phyloP scores from a whole-genome alignment of 2,113 vertebrate species.

The Pipra filicauda region DNA sequence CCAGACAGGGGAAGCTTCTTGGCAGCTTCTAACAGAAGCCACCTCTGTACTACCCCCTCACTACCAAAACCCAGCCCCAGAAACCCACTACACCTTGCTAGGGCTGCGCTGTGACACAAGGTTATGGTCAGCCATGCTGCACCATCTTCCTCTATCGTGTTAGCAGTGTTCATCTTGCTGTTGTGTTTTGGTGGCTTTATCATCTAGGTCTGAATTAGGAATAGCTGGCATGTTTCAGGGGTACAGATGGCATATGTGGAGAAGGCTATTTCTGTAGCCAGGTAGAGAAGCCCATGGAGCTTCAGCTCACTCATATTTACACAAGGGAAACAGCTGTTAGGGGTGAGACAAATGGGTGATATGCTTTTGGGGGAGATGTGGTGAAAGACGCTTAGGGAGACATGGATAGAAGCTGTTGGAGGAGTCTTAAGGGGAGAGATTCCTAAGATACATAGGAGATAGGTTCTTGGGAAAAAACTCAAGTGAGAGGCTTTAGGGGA shows the following conservation, averaged over 20 bases:
- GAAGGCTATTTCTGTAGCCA: background rate
- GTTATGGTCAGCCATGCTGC: background rate
- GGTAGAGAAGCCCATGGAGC: background rate
- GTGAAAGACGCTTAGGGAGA: background rate
- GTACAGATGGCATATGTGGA: fast-evolving
- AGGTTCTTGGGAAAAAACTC: background rate
- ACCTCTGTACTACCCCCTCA: no score
- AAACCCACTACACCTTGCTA: background rate
- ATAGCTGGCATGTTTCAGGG: background rate
- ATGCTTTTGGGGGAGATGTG: fast-evolving
- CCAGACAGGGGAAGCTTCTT: no score
- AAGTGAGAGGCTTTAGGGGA: background rate
- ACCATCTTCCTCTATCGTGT: background rate
- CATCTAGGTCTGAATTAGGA: background rate
- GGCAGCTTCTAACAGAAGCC: no score
- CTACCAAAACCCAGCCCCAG: no score
- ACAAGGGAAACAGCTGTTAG: background rate
- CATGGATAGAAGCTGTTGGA: background rate
- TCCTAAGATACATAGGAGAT: background rate
- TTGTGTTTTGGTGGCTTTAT: background rate
- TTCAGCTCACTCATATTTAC: background rate
- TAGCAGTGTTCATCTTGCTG: background rate
- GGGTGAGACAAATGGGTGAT: background rate
- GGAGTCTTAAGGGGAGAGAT: background rate
- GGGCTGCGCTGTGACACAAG: background rate